Percentiles rank a stretch among this genome's conserved stretches.
Evolutionary conservation across 2,113 vertebrate species (phyloP).

Genomic region (Pandion haliaetus): DNA sequence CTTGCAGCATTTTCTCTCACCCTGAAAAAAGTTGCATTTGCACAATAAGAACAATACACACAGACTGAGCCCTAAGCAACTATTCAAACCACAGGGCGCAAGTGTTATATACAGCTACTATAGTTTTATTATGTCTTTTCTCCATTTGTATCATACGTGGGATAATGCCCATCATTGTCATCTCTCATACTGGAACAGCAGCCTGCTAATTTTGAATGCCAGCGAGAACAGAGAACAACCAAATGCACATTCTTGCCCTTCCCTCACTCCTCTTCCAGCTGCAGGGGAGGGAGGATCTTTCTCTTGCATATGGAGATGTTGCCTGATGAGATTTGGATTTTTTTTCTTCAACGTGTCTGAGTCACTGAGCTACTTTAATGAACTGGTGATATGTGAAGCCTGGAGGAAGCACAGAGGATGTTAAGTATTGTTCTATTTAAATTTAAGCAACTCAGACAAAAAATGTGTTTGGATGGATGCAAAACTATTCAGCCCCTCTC

Average conservation of each 20-base stretch:
- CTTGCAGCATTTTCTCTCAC: background rate
- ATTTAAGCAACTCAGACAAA: background rate
- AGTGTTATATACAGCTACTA: background rate
- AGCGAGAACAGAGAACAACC: background rate
- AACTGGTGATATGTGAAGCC: background rate
- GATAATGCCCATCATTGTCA: slow-evolving; percentile 36
- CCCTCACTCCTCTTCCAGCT: background rate
- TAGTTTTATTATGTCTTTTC: background rate
- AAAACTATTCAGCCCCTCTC: background rate
- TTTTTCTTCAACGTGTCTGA: background rate
- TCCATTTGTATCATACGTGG: background rate
- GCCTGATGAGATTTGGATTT: background rate
- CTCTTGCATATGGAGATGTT: background rate
- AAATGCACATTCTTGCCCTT: slow-evolving; percentile 17
- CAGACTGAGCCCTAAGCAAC: background rate
- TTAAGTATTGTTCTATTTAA: background rate
- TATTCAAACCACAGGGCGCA: background rate
- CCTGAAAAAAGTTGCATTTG: background rate
- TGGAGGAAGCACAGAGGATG: background rate
- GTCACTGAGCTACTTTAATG: background rate
- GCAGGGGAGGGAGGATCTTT: slow-evolving; percentile 32
- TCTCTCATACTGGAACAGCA: background rate
- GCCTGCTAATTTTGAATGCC: background rate
- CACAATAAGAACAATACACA: background rate
- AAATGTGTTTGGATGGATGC: background rate